Percentiles rank a stretch among this genome's conserved stretches.
These are phyloP conservation scores for Blera fallax DNA, from an alignment of 2,888 invertebrate genomes.

Conservation along the genomic window DNA sequence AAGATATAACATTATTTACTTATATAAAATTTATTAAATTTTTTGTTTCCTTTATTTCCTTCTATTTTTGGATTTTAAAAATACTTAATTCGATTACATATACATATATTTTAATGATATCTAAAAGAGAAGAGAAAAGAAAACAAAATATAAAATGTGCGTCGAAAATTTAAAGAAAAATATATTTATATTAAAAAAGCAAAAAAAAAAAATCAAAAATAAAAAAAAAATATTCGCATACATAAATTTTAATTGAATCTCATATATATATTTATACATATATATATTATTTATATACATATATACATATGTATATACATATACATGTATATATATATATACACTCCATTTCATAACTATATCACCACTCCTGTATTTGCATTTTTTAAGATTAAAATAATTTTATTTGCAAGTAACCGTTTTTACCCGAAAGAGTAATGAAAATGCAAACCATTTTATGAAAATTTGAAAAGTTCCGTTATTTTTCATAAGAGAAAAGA, in stretches of 20 bases:
- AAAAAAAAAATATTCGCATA: constrained; percentile 75
- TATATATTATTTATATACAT: constrained; percentile 12
- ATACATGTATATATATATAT: no score
- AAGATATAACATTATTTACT: constrained; percentile 12
- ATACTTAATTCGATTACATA: constrained; percentile 18
- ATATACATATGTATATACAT: constrained; percentile 4
- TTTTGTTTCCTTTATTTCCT: no score
- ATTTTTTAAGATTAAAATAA: no score
- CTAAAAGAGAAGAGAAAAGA: constrained; percentile 16
- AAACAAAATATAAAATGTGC: constrained; percentile 17
- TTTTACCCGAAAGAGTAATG: no score
- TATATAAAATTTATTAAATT: neutral
- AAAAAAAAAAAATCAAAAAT: constrained; percentile 49
- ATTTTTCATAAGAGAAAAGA: no score
- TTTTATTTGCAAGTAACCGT: no score
- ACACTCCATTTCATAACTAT: no score
- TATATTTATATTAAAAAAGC: constrained; percentile 47
- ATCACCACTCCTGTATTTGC: no score
- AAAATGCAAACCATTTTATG: no score
- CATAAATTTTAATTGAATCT: constrained; percentile 74
- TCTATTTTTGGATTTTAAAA: no score
- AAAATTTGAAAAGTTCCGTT: no score
- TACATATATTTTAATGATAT: constrained; percentile 48
- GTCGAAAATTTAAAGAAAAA: constrained; percentile 37
- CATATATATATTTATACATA: neutral